Evolutionary conservation across 2,797 vertebrate species (phyloP).

Genomic region (Neosilurus mollespiculum): DNA sequence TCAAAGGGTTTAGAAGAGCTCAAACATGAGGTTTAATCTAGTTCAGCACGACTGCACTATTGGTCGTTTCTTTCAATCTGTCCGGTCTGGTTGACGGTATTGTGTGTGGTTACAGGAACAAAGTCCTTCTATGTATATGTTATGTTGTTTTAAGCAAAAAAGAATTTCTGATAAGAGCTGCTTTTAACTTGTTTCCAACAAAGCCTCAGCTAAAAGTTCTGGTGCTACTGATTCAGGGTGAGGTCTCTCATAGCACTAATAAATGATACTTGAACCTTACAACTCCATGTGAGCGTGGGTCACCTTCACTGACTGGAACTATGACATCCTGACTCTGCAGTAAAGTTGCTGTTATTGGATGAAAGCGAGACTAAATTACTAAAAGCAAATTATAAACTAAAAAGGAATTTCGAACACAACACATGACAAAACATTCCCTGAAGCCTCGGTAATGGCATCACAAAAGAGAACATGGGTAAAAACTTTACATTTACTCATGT

Average conservation of each 20-base stretch:
- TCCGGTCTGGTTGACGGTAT: background rate
- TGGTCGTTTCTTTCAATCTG: background rate
- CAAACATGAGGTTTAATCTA: background rate
- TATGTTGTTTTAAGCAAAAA: constrained; percentile 15
- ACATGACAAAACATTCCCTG: background rate
- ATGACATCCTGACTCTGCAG: constrained; percentile 34
- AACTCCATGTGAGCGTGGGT: constrained; percentile 20
- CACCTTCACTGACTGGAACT: constrained; percentile 39
- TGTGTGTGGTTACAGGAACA: background rate
- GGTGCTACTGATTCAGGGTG: background rate
- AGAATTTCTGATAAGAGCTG: constrained; percentile 7
- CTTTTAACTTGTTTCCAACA: constrained; percentile 3
- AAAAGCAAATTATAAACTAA: constrained; percentile 23
- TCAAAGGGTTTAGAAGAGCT: background rate
- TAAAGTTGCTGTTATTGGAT: constrained; percentile 43
- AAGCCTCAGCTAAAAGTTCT: background rate
- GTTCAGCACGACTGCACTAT: background rate
- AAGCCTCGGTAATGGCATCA: background rate
- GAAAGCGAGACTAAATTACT: constrained; percentile 30
- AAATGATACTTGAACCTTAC: background rate
- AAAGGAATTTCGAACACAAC: constrained; percentile 10
- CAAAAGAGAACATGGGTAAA: background rate
- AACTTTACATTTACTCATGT: background rate
- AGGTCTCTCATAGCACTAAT: background rate
- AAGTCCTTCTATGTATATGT: background rate